A percentile compares a stretch with the other conserved stretches of the same genome.
These are phyloP conservation scores for Channa argus DNA, from an alignment of 2,113 vertebrate species.

Conservation along the genomic window DNA sequence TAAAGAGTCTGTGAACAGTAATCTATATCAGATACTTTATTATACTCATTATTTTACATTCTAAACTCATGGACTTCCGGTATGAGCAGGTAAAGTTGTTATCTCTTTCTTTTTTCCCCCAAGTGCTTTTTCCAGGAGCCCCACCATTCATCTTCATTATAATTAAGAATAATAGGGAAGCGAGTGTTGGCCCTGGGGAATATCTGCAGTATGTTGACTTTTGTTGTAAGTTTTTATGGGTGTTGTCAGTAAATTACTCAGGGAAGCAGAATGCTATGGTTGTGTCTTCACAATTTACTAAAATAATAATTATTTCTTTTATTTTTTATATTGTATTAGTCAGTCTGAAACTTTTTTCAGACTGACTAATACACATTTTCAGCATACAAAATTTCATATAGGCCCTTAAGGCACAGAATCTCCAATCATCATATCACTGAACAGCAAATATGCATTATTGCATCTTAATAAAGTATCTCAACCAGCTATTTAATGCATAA, in stretches of 20 bases:
- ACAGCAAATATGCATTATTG: too few species aligned
- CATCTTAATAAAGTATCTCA: background rate
- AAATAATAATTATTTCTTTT: too few species aligned
- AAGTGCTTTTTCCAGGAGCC: background rate
- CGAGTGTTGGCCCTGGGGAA: background rate
- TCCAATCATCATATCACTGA: too few species aligned
- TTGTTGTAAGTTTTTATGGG: background rate
- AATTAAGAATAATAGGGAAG: background rate
- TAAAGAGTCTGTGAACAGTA: constrained; percentile 9
- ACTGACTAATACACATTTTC: too few species aligned
- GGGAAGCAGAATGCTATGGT: background rate
- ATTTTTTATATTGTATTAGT: constrained; percentile 10
- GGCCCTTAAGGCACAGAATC: too few species aligned
- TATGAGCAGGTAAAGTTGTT: background rate
- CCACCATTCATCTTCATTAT: background rate
- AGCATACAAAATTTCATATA: too few species aligned
- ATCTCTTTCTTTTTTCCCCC: background rate
- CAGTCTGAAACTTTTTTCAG: background rate
- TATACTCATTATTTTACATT: background rate
- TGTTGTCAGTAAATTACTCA: constrained; percentile 9
- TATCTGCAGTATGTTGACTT: background rate
- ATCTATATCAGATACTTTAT: constrained; percentile 19
- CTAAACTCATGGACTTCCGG: constrained; percentile 5
- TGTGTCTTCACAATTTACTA: background rate
- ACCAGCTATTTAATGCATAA: background rate